Conservation (phyloP, 2,113 vertebrate species). For the Oriolus oriolus region DNA sequence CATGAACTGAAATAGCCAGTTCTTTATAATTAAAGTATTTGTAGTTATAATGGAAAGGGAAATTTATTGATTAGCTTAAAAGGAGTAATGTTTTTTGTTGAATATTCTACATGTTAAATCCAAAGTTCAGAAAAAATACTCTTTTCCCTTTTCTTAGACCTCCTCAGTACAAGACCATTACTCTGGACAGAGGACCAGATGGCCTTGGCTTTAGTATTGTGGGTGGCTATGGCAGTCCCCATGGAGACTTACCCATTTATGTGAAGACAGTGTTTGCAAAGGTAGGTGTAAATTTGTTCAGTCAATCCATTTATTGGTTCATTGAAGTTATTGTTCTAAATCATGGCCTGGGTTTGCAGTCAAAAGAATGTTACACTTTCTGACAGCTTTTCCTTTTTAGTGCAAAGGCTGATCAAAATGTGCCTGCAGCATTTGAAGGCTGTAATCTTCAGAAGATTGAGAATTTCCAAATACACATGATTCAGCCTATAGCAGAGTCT, state of each 20-base stretch:
- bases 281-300: constrained; percentile 68
- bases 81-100: neutral
- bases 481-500: neutral
- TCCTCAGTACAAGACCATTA: constrained; percentile 92
- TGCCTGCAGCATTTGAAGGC: neutral
- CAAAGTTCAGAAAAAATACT: neutral
- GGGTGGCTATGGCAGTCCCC: constrained; percentile 91
- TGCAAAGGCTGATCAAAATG: neutral
- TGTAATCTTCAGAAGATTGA: neutral
- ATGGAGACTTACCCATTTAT: constrained; percentile 96
- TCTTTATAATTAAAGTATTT: neutral
- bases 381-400: neutral
- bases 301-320: neutral
- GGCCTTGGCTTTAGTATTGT: constrained; percentile 98
- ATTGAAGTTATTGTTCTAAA: constrained; percentile 36
- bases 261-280: constrained; percentile 96
- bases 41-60: neutral
- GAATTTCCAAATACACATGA: neutral
- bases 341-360: constrained; percentile 7
- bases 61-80: neutral
- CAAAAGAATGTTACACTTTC: neutral
- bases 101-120: neutral
- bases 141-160: constrained; percentile 70
- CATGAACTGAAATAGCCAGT: neutral
- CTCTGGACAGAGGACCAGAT: constrained; percentile 88